phyloP scores from a whole-genome alignment of 2,113 vertebrate genomes.

The Semicossyphus pulcher region DNA sequence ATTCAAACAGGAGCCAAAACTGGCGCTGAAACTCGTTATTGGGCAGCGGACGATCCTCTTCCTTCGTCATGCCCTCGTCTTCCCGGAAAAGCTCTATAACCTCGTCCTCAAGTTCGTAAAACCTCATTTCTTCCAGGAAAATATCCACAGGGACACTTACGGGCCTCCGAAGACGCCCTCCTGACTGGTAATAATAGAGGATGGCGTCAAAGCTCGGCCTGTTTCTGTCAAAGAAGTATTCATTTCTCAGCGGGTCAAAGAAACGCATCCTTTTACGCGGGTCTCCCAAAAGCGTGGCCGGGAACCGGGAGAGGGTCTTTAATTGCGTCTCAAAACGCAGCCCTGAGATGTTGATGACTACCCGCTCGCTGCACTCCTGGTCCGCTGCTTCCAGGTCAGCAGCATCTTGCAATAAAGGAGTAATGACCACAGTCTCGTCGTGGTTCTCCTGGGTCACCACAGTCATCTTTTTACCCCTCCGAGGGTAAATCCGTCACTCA shows the following conservation, averaged over 20 bases:
- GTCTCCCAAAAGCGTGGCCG: conserved; percentile 91
- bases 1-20: conserved; percentile 92
- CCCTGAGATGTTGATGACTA: conserved; percentile 95
- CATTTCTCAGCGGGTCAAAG: conserved; percentile 92
- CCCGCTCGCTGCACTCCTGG: conserved; percentile 87
- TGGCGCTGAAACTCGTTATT: conserved; percentile 87
- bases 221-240: conserved; percentile 97
- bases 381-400: conserved; percentile 73
- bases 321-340: conserved; percentile 94
- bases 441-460: conserved; percentile 80
- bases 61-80: conserved; percentile 90
- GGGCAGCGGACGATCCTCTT: conserved; percentile 90
- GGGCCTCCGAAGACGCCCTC: conserved; percentile 90
- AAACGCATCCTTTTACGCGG: conserved; percentile 91
- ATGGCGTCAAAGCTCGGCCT: conserved; percentile 94
- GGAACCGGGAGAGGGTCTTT: conserved; percentile 91
- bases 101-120: conserved; percentile 91
- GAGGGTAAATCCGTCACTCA: conserved; percentile 69
- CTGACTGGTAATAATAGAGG: conserved; percentile 95
- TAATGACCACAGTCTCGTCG: conserved; percentile 75
- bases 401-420: conserved; percentile 66
- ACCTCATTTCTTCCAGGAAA: conserved; percentile 93
- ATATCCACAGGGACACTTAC: conserved; percentile 93
- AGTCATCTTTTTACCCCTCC: conserved; percentile 79
- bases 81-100: conserved; percentile 88